phyloP scores from a whole-genome alignment of 1,140 invertebrate species.

The Gryon sp. region DNA sequence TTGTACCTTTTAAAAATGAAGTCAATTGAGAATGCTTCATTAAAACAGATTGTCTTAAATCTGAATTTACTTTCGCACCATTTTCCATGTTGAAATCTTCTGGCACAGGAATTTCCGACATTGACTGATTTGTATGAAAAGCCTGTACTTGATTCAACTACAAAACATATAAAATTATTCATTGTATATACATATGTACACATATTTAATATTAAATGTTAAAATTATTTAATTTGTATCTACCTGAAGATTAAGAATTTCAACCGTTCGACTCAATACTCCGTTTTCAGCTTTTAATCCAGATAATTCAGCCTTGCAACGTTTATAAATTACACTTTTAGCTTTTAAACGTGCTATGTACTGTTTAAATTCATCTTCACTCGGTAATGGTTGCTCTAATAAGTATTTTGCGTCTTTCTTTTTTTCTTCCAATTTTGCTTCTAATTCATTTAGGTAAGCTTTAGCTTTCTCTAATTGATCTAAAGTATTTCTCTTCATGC shows the following conservation, averaged over 20 bases:
- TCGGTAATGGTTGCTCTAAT: conserved; percentile 82
- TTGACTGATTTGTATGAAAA: conserved; percentile 79
- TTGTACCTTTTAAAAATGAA: conserved; percentile 82
- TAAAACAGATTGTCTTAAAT: conserved; percentile 81
- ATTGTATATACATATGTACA: background rate
- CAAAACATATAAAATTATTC: conserved; percentile 14
- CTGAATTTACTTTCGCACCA: conserved; percentile 80
- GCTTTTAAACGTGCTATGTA: conserved; percentile 89
- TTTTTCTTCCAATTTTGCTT: conserved; percentile 80
- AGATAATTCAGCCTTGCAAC: conserved; percentile 86
- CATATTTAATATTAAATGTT: no score
- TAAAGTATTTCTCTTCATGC: conserved; percentile 87
- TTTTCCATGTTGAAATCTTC: conserved; percentile 82
- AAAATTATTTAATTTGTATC: background rate
- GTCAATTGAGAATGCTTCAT: conserved; percentile 82
- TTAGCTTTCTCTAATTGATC: conserved; percentile 85
- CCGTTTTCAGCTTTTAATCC: conserved; percentile 86
- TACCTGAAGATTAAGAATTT: conserved; percentile 79
- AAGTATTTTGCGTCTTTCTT: conserved; percentile 77
- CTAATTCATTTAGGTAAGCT: conserved; percentile 81
- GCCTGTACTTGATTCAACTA: conserved; percentile 69
- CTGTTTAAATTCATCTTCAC: conserved; percentile 90
- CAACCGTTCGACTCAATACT: conserved; percentile 83
- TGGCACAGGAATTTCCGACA: conserved; percentile 72
- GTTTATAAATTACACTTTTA: conserved; percentile 90